Conservation (phyloP, 2,888 invertebrate genomes). For the Eledona agricola region DNA sequence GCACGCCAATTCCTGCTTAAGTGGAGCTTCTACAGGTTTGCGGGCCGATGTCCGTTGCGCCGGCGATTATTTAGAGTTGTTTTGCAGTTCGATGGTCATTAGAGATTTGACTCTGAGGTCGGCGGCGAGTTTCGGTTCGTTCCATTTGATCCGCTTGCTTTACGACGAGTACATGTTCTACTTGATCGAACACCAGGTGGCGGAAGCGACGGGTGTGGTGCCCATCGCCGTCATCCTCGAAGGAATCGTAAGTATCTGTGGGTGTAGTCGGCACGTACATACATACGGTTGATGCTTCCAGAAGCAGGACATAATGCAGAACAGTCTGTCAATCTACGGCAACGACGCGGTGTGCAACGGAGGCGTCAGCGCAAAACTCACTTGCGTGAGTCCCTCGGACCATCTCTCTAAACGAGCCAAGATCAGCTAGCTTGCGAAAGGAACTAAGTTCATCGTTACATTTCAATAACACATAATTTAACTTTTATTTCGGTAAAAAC, state of each 20-base stretch:
- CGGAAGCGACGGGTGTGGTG: conserved; percentile 87
- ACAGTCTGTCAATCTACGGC: conserved; percentile 58
- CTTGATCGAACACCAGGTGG: conserved; percentile 96
- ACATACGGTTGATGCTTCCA: too few relatives aligned
- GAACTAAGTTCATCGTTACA: conserved; percentile 49
- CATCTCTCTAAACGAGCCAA: conserved; percentile 59
- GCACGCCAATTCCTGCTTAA: conserved; percentile 94
- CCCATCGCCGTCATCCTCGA: conserved; percentile 92
- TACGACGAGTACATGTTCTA: conserved; percentile 99
- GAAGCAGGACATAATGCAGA: conserved; percentile 61
- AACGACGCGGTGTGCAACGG: conserved; percentile 47
- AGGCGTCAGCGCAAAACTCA: conserved; percentile 53
- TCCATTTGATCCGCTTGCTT: conserved; percentile 95
- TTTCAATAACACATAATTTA: conserved; percentile 45
- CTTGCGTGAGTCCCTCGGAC: conserved; percentile 59
- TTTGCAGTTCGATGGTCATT: conserved; percentile 96
- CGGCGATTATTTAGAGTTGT: too few relatives aligned
- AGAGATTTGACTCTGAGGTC: conserved; percentile 94
- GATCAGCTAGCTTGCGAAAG: conserved; percentile 61
- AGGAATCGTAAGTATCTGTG: conserved; percentile 69
- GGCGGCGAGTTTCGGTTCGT: conserved; percentile 98
- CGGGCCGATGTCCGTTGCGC: conserved; percentile 24
- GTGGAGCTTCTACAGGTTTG: conserved; percentile 96
- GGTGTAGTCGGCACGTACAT: too few relatives aligned
- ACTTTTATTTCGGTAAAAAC: conserved; percentile 36